Evolutionary conservation across 2,888 invertebrate species (phyloP), one percentile per base, ranked within the genome.

Genomic region (Dryocosmus kuriphilus): DNA sequence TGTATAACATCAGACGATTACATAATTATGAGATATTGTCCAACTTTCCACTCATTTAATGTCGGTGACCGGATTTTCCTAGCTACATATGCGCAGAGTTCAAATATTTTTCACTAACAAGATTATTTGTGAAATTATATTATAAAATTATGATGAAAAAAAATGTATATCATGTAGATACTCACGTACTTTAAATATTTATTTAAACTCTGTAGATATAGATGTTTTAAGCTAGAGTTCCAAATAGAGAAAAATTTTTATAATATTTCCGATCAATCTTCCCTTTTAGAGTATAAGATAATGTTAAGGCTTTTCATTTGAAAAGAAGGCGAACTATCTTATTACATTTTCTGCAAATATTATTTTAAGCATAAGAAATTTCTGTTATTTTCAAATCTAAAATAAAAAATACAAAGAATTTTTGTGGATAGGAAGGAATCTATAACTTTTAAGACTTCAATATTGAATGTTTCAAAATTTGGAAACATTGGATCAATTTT

Each of bases 1-100:
- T 24, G 41, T 67, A 51, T 71, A 71, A 71, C 71, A 71, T 51
- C 51, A 71, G 71, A 71, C 71, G n/a, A 71, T 71, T 71, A 71
- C 71, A 71, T 51, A 51, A 71, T 71, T 71, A 30, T 30, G 30
- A 71, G 46, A 71, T 71, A 71, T 71, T 71, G 71, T 71, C 71
- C 30, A 71, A 71, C 30, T 30, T 51, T 71, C 46, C 71, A 51
- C 30, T n/a, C 30, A 51, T 51, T 19, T 46, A 71, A 51, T 46
- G 9, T 55, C 32, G 32, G 32, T 71, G 71, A 46, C 30, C 32
- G 32, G 32, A 38, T 38, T 38, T 38, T 1, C 41, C 22, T 51
- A 16, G 51, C n/a, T 14, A 71, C 27, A 71, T n/a, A n/a, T 51
- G n/a, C 14, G 51, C 22, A 71, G 16, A 71, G 51, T 71, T 71